phyloP scores from a whole-genome alignment of 2,113 vertebrate genomes.

The Zosterops lateralis region DNA sequence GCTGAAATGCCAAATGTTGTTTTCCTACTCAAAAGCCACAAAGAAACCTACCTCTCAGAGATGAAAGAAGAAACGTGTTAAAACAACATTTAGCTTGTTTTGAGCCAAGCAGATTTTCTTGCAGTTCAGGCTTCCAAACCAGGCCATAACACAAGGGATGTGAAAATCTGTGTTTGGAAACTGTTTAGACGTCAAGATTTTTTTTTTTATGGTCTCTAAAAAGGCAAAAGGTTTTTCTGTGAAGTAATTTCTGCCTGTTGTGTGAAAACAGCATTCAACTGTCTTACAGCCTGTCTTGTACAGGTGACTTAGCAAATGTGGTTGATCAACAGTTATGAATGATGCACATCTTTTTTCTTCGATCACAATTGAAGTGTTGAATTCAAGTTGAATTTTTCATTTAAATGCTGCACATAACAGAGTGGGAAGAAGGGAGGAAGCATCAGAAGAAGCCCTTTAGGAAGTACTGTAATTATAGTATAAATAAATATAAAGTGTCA shows the following conservation, averaged over 20 bases:
- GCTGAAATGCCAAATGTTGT: slow-evolving; percentile 42
- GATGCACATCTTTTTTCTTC: not conserved
- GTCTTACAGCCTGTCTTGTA: not conserved
- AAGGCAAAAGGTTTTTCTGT: not conserved
- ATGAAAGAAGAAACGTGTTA: slow-evolving; percentile 20
- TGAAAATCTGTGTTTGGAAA: slow-evolving; percentile 43
- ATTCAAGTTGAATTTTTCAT: not conserved
- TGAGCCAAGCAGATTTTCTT: slow-evolving; percentile 41
- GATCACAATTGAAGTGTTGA: not conserved
- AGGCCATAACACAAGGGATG: slow-evolving; percentile 29
- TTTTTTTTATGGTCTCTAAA: not conserved
- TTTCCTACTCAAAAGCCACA: slow-evolving; percentile 24
- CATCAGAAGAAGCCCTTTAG: not conserved
- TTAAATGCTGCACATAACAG: not conserved
- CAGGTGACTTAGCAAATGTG: not conserved
- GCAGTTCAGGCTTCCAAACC: slow-evolving; percentile 42
- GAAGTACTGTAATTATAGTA: not conserved
- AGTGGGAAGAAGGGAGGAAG: not conserved
- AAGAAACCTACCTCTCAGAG: slow-evolving; percentile 46
- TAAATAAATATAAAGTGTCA: not conserved
- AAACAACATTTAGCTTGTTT: slow-evolving; percentile 50
- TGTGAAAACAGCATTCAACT: not conserved
- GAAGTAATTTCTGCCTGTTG: not conserved
- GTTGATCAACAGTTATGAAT: not conserved
- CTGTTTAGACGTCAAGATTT: not conserved